A percentile compares a stretch with the other conserved stretches of the same genome.
phyloP scores from a whole-genome alignment of 2,888 invertebrate species.

The Esperia sulphurella region DNA sequence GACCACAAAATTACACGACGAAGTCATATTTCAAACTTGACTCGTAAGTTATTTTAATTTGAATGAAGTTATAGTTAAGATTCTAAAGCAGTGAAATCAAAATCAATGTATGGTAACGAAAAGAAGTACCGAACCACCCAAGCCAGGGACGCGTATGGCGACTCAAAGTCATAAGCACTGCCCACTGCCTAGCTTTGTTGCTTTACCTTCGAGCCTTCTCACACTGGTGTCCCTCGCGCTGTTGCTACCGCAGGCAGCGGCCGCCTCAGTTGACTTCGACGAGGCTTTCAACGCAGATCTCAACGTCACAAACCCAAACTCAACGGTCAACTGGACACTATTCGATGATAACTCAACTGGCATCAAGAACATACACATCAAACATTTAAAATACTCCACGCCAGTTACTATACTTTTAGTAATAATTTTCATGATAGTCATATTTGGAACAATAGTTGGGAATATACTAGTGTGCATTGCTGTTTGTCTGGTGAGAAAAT shows the following conservation, averaged over 20 bases:
- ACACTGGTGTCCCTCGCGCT: constrained; percentile 60
- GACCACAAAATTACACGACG: constrained; percentile 58
- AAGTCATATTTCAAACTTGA: constrained; percentile 69
- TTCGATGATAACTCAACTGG: constrained; percentile 49
- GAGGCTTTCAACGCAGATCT: constrained; percentile 39
- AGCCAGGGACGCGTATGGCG: constrained; percentile 75
- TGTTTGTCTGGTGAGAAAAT: constrained; percentile 94
- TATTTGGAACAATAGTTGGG: constrained; percentile 89
- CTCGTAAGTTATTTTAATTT: constrained; percentile 19
- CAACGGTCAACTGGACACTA: constrained; percentile 55
- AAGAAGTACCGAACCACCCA: constrained; percentile 58
- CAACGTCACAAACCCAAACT: constrained; percentile 46
- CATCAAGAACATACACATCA: constrained; percentile 43
- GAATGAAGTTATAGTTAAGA: constrained; percentile 10
- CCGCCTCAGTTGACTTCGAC: constrained; percentile 49
- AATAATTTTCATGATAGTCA: constrained; percentile 85
- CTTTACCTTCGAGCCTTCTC: constrained; percentile 76
- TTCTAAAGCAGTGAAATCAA: constrained; percentile 26
- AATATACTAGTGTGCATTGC: constrained; percentile 97
- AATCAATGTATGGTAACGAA: constrained; percentile 72
- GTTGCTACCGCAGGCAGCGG: constrained; percentile 43
- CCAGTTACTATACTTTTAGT: constrained; percentile 83
- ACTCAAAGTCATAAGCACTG: constrained; percentile 66
- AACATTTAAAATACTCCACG: constrained; percentile 65
- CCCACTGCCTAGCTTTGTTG: constrained; percentile 77